Evolutionary conservation across 2,888 invertebrate genomes (phyloP), one percentile per base, ranked within the genome.

Genomic region (Pheosia tremula): DNA sequence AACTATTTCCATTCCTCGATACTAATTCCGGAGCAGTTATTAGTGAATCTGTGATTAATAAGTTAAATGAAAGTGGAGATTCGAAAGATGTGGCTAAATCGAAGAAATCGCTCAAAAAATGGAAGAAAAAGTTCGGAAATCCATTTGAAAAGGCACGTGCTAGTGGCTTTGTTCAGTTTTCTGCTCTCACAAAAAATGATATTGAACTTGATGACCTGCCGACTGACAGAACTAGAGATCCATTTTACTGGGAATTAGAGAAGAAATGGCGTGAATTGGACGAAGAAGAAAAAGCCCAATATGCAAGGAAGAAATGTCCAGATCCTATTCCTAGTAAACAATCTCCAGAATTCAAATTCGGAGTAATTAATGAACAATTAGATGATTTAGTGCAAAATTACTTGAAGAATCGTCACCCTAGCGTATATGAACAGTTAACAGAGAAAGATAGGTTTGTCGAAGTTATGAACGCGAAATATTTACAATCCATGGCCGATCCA

Each of bases 361-460:
- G 98, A 7, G 96, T 97, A 0, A 94, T 99, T 5, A 97, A 97
- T 6, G 99, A 99, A 88, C 95, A 95, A 54, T 85, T 99, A 59
- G 96, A 97, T 65, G 86, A 90, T 10, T 79, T 98, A 8, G 94
- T 98, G 54, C 93, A 95, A 3, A 89, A 90, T 39, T 97, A 96
- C 82, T 81, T 95, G 41, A 88, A 93, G 60, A 88, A 90, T 45
- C 85, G 94, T 59, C 85, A 93, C 55, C 71, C 80, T 39, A 80
- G 79, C 55, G 77, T 70, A 1, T 87, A 81, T 66, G 82, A 72
- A 39, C 81, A 83, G 67, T 79, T 76, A 64, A 88, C 94, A 57
- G 89, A 90, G 0, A 87, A 89, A 66, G 86, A 91, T 0, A 90
- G 94, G 57, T 95, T 98, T 62, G 85, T 94, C 13, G 95, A 97